A percentile compares a stretch with the other conserved stretches of the same genome.
Conservation (phyloP, 1,140 invertebrate species). For the Zaprionus lachaisei region DNA sequence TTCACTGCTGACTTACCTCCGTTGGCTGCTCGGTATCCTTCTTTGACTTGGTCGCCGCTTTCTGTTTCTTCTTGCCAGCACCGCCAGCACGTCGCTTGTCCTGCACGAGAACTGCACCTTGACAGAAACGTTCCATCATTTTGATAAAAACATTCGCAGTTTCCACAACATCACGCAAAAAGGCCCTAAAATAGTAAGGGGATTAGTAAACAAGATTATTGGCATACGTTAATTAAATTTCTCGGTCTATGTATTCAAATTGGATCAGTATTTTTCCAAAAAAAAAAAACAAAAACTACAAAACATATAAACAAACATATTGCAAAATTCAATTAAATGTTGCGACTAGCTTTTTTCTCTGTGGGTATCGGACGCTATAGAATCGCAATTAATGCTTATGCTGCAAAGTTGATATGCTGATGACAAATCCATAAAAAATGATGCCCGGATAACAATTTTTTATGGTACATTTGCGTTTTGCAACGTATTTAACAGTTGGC, state of each 20-base stretch:
- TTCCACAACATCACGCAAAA: constrained; percentile 94
- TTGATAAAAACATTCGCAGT: constrained; percentile 96
- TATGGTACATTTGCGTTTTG: constrained; percentile 8
- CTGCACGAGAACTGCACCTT: constrained; percentile 90
- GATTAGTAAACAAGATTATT: constrained; percentile 65
- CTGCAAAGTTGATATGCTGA: not conserved
- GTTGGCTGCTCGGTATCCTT: constrained; percentile 52
- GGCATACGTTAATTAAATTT: constrained; percentile 66
- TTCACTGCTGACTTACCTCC: constrained; percentile 54
- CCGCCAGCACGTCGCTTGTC: constrained; percentile 85
- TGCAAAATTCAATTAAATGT: constrained; percentile 73
- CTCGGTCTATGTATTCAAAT: constrained; percentile 53
- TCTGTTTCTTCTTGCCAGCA: constrained; percentile 55
- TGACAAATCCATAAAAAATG: not conserved
- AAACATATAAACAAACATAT: constrained; percentile 50
- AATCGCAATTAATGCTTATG: constrained; percentile 38
- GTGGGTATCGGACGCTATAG: constrained; percentile 16
- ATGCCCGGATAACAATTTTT: constrained; percentile 11
- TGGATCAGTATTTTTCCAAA: constrained; percentile 30
- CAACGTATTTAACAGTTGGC: not conserved
- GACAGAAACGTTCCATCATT: constrained; percentile 93
- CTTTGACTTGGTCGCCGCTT: constrained; percentile 53
- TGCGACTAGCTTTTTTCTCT: constrained; percentile 50
- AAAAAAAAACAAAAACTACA: constrained; percentile 36
- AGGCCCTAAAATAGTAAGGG: constrained; percentile 86